Evolutionary conservation across 2,888 invertebrate species (phyloP), one percentile per base, ranked within the genome.

Genomic region (Hartigia nigra): DNA sequence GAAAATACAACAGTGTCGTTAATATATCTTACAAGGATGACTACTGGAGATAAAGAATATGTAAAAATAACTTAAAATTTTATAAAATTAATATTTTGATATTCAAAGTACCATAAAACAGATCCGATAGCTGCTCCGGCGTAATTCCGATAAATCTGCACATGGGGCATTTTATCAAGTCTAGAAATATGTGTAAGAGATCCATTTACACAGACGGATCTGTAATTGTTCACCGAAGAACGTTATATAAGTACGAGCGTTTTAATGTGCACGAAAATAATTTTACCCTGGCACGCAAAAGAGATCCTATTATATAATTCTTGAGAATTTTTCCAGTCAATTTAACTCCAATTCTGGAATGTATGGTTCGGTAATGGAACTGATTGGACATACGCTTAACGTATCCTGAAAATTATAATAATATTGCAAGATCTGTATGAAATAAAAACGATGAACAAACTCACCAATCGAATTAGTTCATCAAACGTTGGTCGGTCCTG

Each of bases 401-500:
- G 89, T 91, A 81, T 90, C 87, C 91, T 91, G 84, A 34, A 88
- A 89, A 78, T 74, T 77, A 74, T 82, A 80, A 78, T 39, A 77
- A 35, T 78, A 81, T 12, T 69, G 79, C 37, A 32, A 76, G 35
- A 36, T 69, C 5, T 55, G 55, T 23, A 55, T 55, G 23, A 23
- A 55, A 9, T 23, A 39, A 34, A 37, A 76, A 31, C 37, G 32
- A 12, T 5, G 70, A 34, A 72, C 12, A 74, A 23, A 79, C 84
- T 88, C 82, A 91, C 91, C 88, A 91, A 81, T 86, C 92, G 92
- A 5, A 93, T 91, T 31, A 96, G 92, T 81, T 94, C 94, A 4
- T 93, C 92, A 87, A 96, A 96, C 12, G 93, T 92, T 0, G 96
- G 97, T 84, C 97, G 93, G 88, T 97, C 97, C 80, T 96, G 96